Conservation (phyloP, 2,797 vertebrate genomes). For the Sarcoramphus papa region DNA sequence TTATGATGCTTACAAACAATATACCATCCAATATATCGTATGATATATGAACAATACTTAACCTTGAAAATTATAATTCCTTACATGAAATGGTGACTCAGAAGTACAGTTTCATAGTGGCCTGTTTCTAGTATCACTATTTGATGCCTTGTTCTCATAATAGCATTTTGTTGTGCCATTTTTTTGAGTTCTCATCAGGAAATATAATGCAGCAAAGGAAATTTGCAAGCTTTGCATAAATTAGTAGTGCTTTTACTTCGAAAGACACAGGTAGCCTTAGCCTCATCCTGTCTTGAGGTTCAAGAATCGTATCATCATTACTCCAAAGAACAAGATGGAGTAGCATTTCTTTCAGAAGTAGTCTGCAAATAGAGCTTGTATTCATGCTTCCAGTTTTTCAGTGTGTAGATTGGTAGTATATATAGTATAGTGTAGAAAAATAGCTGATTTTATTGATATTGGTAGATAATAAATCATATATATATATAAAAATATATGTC, state of each 20-base stretch:
- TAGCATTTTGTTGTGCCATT: neutral
- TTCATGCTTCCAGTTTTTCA: neutral
- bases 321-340: neutral
- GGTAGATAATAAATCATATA: neutral
- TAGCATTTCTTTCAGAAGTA: neutral
- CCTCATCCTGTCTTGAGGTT: neutral
- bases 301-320: neutral
- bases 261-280: neutral
- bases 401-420: neutral
- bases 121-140: neutral
- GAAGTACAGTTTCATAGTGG: neutral
- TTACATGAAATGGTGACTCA: neutral
- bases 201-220: neutral
- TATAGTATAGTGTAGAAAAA: neutral
- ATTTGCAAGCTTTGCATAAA: neutral
- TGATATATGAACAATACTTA: neutral
- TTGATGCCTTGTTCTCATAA: neutral
- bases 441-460: neutral
- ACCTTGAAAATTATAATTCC: neutral
- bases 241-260: neutral
- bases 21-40: neutral
- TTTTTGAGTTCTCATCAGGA: neutral
- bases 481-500: neutral
- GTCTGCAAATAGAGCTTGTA: neutral
- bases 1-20: neutral